Percentiles rank a stretch among this genome's conserved stretches.
Conservation (phyloP, 2,888 invertebrate genomes). For the Macrophya annulata region DNA sequence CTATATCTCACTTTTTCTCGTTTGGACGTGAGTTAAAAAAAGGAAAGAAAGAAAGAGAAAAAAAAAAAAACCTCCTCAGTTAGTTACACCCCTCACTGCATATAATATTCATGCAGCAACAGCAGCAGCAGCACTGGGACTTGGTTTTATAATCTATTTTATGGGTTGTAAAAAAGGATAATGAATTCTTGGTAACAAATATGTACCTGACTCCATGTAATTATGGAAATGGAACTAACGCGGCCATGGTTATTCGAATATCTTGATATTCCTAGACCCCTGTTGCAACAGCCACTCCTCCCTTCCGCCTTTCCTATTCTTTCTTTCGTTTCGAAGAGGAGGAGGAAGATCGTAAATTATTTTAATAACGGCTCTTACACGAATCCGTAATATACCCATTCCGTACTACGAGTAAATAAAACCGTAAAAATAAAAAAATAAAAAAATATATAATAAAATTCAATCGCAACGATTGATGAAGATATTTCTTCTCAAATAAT, state of each 20-base stretch:
- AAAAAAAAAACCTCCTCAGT: not conserved
- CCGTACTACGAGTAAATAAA: not conserved
- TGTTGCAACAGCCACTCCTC: not conserved
- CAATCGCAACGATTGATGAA: not conserved
- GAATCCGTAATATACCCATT: not conserved
- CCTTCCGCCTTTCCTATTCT: not conserved
- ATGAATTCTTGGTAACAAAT: constrained; percentile 70
- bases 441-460: too few relatives aligned
- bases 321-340: not conserved
- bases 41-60: not conserved
- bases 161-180: constrained; percentile 69
- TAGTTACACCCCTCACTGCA: not conserved
- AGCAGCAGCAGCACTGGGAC: constrained; percentile 61
- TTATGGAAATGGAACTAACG: constrained; percentile 69
- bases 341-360: constrained; percentile 26
- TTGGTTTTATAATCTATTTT: constrained; percentile 66
- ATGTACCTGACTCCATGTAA: constrained; percentile 64
- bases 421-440: not conserved
- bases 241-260: constrained; percentile 28
- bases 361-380: not conserved
- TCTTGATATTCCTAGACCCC: constrained; percentile 12
- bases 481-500: not conserved
- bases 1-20: not conserved
- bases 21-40: not conserved
- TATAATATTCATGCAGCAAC: not conserved